These are phyloP conservation scores for Julus scanicus DNA, from an alignment of 2,888 invertebrate genomes.

Conservation along the genomic window DNA sequence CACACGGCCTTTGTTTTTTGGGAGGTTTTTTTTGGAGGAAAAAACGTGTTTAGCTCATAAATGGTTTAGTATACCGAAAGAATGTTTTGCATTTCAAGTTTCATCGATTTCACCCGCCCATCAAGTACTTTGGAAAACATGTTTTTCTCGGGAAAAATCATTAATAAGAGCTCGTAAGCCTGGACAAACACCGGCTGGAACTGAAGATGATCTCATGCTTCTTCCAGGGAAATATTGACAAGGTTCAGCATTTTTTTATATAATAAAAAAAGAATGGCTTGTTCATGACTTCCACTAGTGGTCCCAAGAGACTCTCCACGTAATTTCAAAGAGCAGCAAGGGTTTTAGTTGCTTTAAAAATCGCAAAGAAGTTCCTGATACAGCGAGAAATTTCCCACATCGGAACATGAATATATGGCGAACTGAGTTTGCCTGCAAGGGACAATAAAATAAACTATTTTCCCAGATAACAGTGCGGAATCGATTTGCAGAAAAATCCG, in stretches of 20 bases:
- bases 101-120: conserved; percentile 1
- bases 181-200: background rate
- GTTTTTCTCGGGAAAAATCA: background rate
- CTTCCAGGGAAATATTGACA: conserved; percentile 30
- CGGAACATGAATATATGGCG: background rate
- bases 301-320: background rate
- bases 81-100: background rate
- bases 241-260: background rate
- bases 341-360: background rate
- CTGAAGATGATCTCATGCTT: background rate
- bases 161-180: background rate
- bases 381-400: background rate
- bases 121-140: background rate
- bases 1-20: background rate
- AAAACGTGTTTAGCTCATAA: background rate
- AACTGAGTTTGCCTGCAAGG: background rate
- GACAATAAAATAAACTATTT: conserved; percentile 36
- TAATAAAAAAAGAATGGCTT: conserved; percentile 30
- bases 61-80: background rate
- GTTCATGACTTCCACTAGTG: background rate
- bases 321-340: background rate
- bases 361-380: background rate
- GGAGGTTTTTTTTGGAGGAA: no score
- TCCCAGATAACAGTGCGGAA: conserved; percentile 4
- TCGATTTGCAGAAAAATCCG: background rate